Evolutionary conservation across 2,888 invertebrate species (phyloP).

Genomic region (Psylliodes chrysocephalus): DNA sequence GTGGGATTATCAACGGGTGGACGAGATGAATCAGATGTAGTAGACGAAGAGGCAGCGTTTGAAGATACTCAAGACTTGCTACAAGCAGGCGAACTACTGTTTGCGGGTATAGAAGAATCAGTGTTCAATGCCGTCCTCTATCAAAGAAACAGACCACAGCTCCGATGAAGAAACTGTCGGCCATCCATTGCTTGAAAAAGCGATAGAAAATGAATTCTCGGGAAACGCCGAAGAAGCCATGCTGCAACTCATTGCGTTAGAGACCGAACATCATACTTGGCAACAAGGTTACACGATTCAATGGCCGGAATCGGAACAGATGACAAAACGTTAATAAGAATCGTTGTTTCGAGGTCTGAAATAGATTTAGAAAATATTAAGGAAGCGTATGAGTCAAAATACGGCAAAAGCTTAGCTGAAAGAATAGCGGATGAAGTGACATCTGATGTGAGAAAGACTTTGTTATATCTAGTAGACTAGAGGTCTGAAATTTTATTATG

Average conservation of each 20-base stretch:
- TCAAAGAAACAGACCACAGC: slow-evolving; percentile 77
- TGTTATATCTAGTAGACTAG: slow-evolving; percentile 72
- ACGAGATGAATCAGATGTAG: slow-evolving; percentile 81
- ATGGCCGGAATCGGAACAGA: slow-evolving; percentile 93
- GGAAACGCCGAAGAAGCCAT: slow-evolving; percentile 79
- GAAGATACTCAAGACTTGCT: slow-evolving; percentile 86
- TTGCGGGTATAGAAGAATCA: slow-evolving; percentile 84
- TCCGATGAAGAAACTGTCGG: slow-evolving; percentile 76
- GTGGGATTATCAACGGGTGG: slow-evolving; percentile 85
- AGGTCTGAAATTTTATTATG: not conserved
- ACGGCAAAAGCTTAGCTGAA: slow-evolving; percentile 79
- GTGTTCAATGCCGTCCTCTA: slow-evolving; percentile 85
- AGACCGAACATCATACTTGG: slow-evolving; percentile 84
- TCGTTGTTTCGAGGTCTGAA: slow-evolving; percentile 85
- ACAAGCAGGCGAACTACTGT: slow-evolving; percentile 75
- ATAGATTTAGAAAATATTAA: slow-evolving; percentile 88
- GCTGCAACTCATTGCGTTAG: slow-evolving; percentile 78
- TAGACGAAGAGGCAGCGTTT: slow-evolving; percentile 78
- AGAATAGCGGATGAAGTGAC: slow-evolving; percentile 85
- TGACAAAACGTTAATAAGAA: slow-evolving; percentile 85
- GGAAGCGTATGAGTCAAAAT: slow-evolving; percentile 77
- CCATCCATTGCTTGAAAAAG: slow-evolving; percentile 79
- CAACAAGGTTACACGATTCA: slow-evolving; percentile 83
- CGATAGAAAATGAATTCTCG: slow-evolving; percentile 81
- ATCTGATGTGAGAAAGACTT: slow-evolving; percentile 86